Conservation (phyloP, 2,113 vertebrate genomes). For the Calyptommatus sinebrachiatus region DNA sequence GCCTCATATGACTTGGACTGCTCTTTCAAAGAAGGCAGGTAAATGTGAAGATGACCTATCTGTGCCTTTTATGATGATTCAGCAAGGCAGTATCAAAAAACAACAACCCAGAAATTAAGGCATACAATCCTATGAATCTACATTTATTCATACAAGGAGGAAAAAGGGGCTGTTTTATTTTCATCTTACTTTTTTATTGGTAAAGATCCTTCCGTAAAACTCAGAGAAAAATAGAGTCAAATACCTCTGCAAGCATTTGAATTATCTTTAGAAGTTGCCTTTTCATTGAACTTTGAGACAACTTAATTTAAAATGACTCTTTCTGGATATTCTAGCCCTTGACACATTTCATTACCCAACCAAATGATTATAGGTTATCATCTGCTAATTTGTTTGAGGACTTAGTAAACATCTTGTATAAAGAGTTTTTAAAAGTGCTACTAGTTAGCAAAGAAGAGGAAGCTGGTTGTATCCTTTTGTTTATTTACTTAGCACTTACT, state of each 20-base stretch:
- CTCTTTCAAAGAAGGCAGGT: no score
- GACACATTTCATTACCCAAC: slow-evolving; percentile 66
- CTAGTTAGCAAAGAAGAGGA: slow-evolving; percentile 65
- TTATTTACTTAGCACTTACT: slow-evolving; percentile 72
- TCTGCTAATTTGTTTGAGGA: slow-evolving; percentile 69
- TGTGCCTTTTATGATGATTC: slow-evolving; percentile 32
- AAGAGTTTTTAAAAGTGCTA: slow-evolving; percentile 51
- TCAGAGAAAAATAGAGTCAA: slow-evolving; percentile 66
- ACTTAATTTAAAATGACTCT: slow-evolving; percentile 64
- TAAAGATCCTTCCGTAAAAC: slow-evolving; percentile 56
- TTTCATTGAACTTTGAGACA: slow-evolving; percentile 61
- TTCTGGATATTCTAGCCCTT: slow-evolving; percentile 60
- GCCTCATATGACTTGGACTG: no score
- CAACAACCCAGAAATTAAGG: slow-evolving; percentile 42
- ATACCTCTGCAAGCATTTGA: slow-evolving; percentile 58
- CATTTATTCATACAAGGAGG: slow-evolving; percentile 21
- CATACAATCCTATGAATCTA: slow-evolving; percentile 12
- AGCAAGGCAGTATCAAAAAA: slow-evolving; percentile 49
- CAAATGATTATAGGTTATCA: slow-evolving; percentile 70
- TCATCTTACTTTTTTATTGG: slow-evolving; percentile 19
- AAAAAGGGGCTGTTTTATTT: slow-evolving; percentile 26
- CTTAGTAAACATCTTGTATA: slow-evolving; percentile 65
- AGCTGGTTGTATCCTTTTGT: slow-evolving; percentile 67
- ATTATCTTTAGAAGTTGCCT: slow-evolving; percentile 56
- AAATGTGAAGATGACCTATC: background rate